Conservation (phyloP, 2,888 invertebrate species). For the Andrena minutula region DNA sequence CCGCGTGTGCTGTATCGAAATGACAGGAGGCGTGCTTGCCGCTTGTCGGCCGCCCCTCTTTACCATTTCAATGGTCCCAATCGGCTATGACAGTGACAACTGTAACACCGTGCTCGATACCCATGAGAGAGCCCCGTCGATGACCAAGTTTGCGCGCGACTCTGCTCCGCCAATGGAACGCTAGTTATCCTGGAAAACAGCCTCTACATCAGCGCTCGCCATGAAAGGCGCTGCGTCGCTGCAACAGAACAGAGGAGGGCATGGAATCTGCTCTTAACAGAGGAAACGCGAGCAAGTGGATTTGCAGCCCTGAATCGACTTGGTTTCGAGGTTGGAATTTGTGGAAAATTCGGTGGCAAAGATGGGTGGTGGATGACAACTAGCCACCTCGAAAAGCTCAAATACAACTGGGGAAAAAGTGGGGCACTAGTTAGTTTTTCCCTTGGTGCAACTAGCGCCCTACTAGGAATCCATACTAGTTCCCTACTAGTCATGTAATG, state of each 20-base stretch:
- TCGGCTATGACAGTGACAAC: constrained; percentile 77
- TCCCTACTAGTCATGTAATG: no score
- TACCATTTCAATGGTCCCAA: constrained; percentile 81
- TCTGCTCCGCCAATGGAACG: constrained; percentile 11
- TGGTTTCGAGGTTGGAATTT: neutral
- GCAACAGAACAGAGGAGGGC: neutral
- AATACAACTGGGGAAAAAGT: no score
- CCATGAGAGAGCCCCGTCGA: constrained; percentile 80
- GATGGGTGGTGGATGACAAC: no score
- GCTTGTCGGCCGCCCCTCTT: constrained; percentile 78
- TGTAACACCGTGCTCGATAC: constrained; percentile 80
- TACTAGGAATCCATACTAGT: no score
- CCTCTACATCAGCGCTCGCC: neutral
- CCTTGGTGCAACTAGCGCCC: no score
- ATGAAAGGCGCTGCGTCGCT: neutral
- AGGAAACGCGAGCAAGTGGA: neutral
- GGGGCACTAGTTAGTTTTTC: no score
- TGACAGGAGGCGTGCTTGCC: constrained; percentile 78
- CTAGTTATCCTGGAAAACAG: constrained; percentile 12
- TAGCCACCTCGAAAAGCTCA: no score
- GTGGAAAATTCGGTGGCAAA: neutral
- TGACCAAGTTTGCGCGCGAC: constrained; percentile 46
- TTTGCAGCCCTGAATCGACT: neutral
- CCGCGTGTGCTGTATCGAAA: constrained; percentile 54
- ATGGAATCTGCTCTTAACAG: neutral